Evolutionary conservation across 2,888 invertebrate species (phyloP), one percentile per base, ranked within the genome.

Genomic region (Drosophila bunnanda): DNA sequence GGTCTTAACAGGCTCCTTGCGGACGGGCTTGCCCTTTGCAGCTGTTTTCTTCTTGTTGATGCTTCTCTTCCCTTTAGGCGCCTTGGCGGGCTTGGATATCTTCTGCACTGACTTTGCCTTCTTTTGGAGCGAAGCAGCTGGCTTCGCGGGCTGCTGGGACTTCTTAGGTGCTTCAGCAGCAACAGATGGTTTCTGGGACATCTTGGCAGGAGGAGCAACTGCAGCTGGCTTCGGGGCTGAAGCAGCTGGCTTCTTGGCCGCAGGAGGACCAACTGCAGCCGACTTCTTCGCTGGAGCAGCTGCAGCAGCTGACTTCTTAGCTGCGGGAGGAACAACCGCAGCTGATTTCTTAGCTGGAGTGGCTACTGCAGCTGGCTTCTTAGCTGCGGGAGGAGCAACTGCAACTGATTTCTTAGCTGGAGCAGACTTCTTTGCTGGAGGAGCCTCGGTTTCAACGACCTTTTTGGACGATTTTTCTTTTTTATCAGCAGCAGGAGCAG

Each of bases 41-140:
- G 39, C 36, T 13, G 34, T 36, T 9, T 58, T 39, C 3, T 39
- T 59, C 28, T 60, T 44, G n/a, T 53, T 70, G 30, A 41, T 3
- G 5, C 10, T n/a, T n/a, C 53, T 62, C 38, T 52, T 44, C 48
- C 4, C n/a, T 17, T 48, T 59, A 48, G 39, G 28, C 28, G 36
- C 41, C 53, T 67, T 58, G 39, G 17, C 43, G 9, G 25, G 41
- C 4, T 57, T 70, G 1, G 50, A 44, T 8, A 66, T 36, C 13
- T 69, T 79, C 20, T 58, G 79, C 8, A 22, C 28, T 7, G 12
- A 28, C 13, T 54, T 80, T 38, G 13, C 17, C 53, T 41, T 50
- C 60, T 55, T 69, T 34, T 55, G 52, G 1, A 48, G 59, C 2
- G 48, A 41, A 25, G 48, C n/a, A n/a, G 65, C 38, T 13, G 65